These are phyloP conservation scores for Poecile montanus DNA, from an alignment of 2,797 vertebrate species.

Conservation along the genomic window DNA sequence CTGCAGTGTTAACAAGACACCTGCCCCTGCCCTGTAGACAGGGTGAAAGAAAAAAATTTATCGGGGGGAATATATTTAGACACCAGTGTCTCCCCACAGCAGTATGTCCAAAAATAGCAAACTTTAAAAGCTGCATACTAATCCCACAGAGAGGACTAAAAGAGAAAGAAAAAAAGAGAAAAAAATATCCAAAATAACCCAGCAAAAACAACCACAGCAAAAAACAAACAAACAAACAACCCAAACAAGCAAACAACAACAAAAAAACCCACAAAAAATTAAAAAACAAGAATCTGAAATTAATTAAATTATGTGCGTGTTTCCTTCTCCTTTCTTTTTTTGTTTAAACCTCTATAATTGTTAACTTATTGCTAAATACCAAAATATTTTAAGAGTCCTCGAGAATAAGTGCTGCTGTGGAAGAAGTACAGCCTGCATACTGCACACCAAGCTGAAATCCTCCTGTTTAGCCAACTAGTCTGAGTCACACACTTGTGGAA, in stretches of 20 bases:
- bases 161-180: neutral
- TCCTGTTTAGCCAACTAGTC: neutral
- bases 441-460: neutral
- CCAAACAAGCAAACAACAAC: neutral
- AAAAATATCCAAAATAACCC: neutral
- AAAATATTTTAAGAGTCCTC: neutral
- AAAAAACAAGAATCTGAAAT: neutral
- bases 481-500: neutral
- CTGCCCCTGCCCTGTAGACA: rapidly evolving
- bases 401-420: neutral
- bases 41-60: neutral
- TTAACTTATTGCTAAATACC: neutral
- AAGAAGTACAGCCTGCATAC: neutral
- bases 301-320: rapidly evolving
- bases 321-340: neutral
- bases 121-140: neutral
- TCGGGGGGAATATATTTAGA: neutral
- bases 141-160: neutral
- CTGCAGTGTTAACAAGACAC: neutral
- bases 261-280: no score
- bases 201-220: neutral
- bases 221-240: neutral
- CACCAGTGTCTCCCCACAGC: neutral
- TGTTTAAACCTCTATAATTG: neutral
- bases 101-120: neutral